Evolutionary conservation across 2,888 invertebrate genomes (phyloP).

Genomic region (Lacanobia oleracea): DNA sequence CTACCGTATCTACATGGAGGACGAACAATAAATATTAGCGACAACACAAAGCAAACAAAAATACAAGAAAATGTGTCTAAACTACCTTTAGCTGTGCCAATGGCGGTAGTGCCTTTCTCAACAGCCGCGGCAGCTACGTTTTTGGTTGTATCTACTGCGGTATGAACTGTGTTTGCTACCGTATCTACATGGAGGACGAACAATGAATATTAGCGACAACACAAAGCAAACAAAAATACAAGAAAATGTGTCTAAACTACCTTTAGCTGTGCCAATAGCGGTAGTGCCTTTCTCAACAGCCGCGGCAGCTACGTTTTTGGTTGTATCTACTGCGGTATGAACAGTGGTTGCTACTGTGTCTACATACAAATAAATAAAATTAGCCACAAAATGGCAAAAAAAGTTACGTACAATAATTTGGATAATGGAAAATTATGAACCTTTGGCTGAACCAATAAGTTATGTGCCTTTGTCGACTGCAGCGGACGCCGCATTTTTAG

Average conservation of each 20-base stretch:
- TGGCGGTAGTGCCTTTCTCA: constrained; percentile 18
- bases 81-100: constrained; percentile 35
- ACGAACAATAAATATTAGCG: background rate
- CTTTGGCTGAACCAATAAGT: constrained; percentile 54
- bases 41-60: constrained; percentile 19
- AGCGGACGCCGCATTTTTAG: constrained; percentile 74
- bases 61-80: background rate
- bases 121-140: constrained; percentile 27
- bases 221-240: constrained; percentile 4
- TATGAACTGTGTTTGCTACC: constrained; percentile 36
- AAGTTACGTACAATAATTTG: constrained; percentile 1
- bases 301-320: constrained; percentile 67
- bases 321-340: constrained; percentile 68
- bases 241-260: constrained; percentile 18
- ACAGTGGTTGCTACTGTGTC: constrained; percentile 55
- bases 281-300: constrained; percentile 12
- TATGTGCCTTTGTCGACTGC: constrained; percentile 73
- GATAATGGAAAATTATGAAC: constrained; percentile 29
- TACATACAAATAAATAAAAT: constrained; percentile 22
- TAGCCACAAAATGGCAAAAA: constrained; percentile 8
- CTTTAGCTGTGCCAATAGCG: too few species aligned
- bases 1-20: constrained; percentile 52
- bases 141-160: constrained; percentile 38
- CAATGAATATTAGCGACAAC: constrained; percentile 3
- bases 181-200: constrained; percentile 22